Conservation (phyloP, 2,113 vertebrate species). For the Microcebus griseorufus region DNA sequence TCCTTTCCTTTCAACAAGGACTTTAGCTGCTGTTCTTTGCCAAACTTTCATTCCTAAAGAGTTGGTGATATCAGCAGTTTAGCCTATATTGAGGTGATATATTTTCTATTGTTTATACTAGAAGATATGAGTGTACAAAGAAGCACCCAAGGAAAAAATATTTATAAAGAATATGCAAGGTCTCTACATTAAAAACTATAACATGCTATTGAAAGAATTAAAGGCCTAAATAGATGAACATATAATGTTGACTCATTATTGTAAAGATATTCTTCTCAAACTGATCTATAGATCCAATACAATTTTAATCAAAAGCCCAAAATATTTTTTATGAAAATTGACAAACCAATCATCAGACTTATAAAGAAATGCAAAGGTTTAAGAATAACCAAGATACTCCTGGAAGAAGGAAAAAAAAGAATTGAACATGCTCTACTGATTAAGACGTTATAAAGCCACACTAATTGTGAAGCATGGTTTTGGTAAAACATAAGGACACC, state of each 20-base stretch:
- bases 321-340: background rate
- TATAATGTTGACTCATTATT: background rate
- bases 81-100: background rate
- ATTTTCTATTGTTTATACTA: background rate
- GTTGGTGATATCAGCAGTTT: background rate
- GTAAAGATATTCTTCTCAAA: background rate
- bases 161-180: background rate
- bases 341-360: background rate
- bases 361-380: background rate
- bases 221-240: background rate
- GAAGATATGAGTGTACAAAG: background rate
- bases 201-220: background rate
- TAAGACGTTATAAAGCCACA: too few species aligned
- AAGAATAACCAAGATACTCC: background rate
- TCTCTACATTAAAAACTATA: background rate
- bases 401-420: background rate
- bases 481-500: too few species aligned
- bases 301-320: background rate
- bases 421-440: too few species aligned
- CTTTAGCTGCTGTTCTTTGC: background rate
- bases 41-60: background rate
- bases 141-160: background rate
- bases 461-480: too few species aligned
- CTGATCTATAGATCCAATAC: background rate
- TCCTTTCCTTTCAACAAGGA: background rate